Evolutionary conservation across 2,797 vertebrate genomes (phyloP).

Genomic region (Cyprinella venusta): DNA sequence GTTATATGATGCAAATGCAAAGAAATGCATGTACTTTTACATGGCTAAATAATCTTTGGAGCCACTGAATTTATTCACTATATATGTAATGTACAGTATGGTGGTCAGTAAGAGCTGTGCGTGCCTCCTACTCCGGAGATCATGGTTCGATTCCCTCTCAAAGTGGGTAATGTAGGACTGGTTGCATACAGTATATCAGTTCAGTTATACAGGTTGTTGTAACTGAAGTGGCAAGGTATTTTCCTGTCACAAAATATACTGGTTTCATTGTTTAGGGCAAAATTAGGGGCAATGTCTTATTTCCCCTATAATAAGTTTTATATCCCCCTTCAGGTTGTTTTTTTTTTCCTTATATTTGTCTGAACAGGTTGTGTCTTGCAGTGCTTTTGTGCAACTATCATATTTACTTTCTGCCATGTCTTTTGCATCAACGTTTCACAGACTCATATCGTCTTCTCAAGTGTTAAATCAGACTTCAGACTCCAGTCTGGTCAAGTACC

Average conservation of each 20-base stretch:
- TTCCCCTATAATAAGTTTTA: not conserved
- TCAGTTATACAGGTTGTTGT: not conserved
- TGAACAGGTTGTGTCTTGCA: not conserved
- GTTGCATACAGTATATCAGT: not conserved
- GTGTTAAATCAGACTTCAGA: conserved; percentile 18
- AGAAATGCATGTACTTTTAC: not conserved
- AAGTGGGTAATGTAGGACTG: too few relatives aligned
- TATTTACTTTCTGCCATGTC: not conserved
- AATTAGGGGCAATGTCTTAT: not conserved
- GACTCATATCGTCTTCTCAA: conserved; percentile 27
- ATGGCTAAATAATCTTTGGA: not conserved
- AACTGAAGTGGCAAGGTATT: not conserved
- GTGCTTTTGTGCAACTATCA: not conserved
- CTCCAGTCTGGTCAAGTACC: conserved; percentile 3
- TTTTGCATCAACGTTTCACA: not conserved
- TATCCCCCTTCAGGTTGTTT: not conserved
- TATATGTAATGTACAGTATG: not conserved
- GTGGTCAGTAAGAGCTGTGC: too few relatives aligned
- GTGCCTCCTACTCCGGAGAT: too few relatives aligned
- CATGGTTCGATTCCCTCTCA: too few relatives aligned
- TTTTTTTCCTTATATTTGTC: not conserved
- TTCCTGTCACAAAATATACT: not conserved
- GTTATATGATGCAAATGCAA: not conserved
- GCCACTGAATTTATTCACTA: not conserved
- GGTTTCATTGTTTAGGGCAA: not conserved